A percentile compares a stretch with the other conserved stretches of the same genome.
phyloP scores from a whole-genome alignment of 2,113 vertebrate species.

The Tupaia tana region DNA sequence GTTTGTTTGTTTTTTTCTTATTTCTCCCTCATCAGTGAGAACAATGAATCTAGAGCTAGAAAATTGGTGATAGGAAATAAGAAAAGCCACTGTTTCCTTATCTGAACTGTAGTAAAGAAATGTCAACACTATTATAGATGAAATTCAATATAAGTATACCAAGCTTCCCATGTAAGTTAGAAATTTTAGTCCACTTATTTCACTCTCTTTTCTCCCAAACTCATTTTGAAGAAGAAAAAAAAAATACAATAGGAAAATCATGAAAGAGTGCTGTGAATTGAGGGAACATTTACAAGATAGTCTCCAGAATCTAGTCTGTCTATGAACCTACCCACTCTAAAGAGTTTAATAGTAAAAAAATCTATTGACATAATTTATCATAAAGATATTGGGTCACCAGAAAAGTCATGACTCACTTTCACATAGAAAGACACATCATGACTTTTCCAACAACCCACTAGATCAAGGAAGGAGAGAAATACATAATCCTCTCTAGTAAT shows the following conservation, averaged over 20 bases:
- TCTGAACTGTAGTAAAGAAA: background rate
- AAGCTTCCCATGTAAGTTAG: background rate
- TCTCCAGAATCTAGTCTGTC: background rate
- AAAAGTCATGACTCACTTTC: too few species aligned
- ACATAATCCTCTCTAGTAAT: background rate
- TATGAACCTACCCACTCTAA: background rate
- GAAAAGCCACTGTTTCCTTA: background rate
- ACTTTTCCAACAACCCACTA: background rate
- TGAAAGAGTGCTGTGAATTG: background rate
- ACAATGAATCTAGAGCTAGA: background rate
- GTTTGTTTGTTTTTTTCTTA: background rate
- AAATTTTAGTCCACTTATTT: background rate
- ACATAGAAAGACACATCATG: too few species aligned
- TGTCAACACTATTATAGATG: background rate
- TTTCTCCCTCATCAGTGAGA: background rate
- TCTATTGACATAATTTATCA: background rate
- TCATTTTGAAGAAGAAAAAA: background rate
- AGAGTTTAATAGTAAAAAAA: background rate
- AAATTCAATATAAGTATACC: background rate
- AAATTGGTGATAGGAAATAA: background rate
- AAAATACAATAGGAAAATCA: background rate
- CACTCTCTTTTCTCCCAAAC: background rate
- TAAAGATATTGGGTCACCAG: background rate
- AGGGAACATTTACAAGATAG: background rate
- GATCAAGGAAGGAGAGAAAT: background rate